Evolutionary conservation across 2,888 invertebrate genomes (phyloP), one percentile per base, ranked within the genome.

Genomic region (Lycophotia porphyrea): DNA sequence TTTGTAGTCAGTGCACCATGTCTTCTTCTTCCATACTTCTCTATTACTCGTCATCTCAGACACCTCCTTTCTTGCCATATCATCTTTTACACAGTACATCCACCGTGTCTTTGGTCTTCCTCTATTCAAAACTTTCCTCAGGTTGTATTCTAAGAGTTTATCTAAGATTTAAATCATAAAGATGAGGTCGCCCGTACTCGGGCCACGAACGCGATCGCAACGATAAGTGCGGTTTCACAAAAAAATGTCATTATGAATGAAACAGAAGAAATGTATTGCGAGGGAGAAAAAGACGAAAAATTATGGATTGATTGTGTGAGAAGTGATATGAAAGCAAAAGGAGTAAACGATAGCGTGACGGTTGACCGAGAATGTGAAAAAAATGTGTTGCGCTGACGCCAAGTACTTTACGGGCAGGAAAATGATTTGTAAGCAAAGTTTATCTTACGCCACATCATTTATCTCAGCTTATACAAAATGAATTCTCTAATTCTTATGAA

Each of bases 401-500:
- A 36, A 36, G 4, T 63, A 63, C 15, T n/a, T 52, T 13, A 34
- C 21, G 21, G 31, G 31, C 31, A 31, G 11, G 34, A 60, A 31
- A 9, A 60, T 11, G 0, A 42, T 31, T 31, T 64, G 5, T 24
- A 24, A 21, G 27, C 18, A 31, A 60, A n/a, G 0, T 11, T 21
- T 31, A 15, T 27, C n/a, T 27, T 42, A 39, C 18, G 18, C 21
- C n/a, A 18, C 31, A 11, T n/a, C n/a, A n/a, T n/a, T n/a, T 5
- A 27, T 8, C 9, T 18, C 5, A 47, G 5, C 8, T 11, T 31
- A 74, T 27, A 24, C 66, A 75, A 60, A 71, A 67, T 70, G n/a
- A 75, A 75, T 80, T 66, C 8, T 67, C 47, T 2, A 21, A 55
- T 70, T 70, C 61, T 31, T 49, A 60, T 44, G 74, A 74, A 65